Conservation (phyloP, 2,797 vertebrate species). For the Xyrichtys novacula region DNA sequence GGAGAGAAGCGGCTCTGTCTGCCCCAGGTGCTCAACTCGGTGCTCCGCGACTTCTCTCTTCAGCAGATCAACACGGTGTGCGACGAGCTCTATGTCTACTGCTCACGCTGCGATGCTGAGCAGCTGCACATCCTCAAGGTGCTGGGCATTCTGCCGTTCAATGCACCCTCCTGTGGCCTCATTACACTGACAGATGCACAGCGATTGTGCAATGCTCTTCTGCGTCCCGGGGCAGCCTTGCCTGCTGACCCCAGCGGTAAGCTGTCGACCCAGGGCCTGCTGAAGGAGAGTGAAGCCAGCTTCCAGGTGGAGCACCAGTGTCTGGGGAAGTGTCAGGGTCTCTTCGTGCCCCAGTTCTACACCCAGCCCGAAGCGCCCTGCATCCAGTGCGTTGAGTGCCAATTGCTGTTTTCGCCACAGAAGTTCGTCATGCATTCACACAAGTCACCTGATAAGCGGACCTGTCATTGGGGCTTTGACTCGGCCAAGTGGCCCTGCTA, state of each 20-base stretch:
- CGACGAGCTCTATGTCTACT: constrained; percentile 97
- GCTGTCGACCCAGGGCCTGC: constrained; percentile 88
- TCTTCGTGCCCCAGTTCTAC: constrained; percentile 96
- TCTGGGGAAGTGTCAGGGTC: constrained; percentile 97
- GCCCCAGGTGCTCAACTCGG: constrained; percentile 97
- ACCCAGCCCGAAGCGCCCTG: constrained; percentile 92
- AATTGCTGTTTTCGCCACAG: constrained; percentile 95
- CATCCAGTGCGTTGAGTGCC: constrained; percentile 97
- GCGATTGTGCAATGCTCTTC: constrained; percentile 94
- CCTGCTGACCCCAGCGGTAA: constrained; percentile 86
- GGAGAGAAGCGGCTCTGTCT: constrained; percentile 98
- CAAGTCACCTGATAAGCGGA: constrained; percentile 96
- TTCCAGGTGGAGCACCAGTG: constrained; percentile 99
- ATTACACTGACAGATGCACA: constrained; percentile 98
- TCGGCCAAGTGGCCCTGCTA: constrained; percentile 99
- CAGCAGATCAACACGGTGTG: constrained; percentile 99
- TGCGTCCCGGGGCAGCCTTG: constrained; percentile 90
- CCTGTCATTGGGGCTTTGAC: constrained; percentile 99
- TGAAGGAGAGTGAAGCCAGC: constrained; percentile 93
- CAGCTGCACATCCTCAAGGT: constrained; percentile 99
- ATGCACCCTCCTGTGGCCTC: constrained; percentile 96
- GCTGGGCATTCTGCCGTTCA: constrained; percentile 97
- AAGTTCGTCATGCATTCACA: constrained; percentile 99
- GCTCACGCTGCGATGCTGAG: constrained; percentile 95
- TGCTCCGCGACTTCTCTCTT: constrained; percentile 96